Evolutionary conservation across 2,888 invertebrate genomes (phyloP).

Genomic region (Diarsia rubi): DNA sequence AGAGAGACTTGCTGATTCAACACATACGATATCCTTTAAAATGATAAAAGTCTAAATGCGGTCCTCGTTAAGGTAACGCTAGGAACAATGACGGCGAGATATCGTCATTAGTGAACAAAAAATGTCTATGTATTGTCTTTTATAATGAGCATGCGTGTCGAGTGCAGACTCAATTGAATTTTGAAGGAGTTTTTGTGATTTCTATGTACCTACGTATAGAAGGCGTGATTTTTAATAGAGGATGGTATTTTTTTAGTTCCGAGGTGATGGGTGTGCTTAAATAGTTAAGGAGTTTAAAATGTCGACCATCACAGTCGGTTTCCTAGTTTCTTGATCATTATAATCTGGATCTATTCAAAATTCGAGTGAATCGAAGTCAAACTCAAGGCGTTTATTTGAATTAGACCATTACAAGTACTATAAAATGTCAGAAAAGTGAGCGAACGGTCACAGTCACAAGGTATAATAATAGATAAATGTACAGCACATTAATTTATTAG

Average conservation of each 20-base stretch:
- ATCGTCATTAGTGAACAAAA: conserved; percentile 66
- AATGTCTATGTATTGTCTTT: conserved; percentile 60
- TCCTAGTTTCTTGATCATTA: no score
- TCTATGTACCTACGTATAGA: conserved; percentile 12
- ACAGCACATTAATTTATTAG: no score
- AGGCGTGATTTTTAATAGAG: not conserved
- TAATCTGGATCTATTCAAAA: no score
- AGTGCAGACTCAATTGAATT: conserved; percentile 41
- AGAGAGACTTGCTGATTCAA: conserved; percentile 50
- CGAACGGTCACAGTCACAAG: no score
- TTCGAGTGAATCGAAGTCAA: no score
- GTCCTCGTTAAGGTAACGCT: conserved; percentile 50
- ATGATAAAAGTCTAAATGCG: conserved; percentile 45
- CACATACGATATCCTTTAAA: conserved; percentile 39
- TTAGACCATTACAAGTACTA: no score
- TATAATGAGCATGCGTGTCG: conserved; percentile 60
- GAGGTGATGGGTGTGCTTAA: not conserved
- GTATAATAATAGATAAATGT: no score
- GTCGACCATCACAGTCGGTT: no score
- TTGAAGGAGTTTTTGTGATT: conserved; percentile 39
- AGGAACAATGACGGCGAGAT: conserved; percentile 45
- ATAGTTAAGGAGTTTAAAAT: no score
- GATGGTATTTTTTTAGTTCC: not conserved
- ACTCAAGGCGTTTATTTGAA: no score
- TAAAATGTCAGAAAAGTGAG: no score